These are phyloP conservation scores for Perognathus longimembris DNA, from an alignment of 2,113 vertebrate species.

Conservation along the genomic window DNA sequence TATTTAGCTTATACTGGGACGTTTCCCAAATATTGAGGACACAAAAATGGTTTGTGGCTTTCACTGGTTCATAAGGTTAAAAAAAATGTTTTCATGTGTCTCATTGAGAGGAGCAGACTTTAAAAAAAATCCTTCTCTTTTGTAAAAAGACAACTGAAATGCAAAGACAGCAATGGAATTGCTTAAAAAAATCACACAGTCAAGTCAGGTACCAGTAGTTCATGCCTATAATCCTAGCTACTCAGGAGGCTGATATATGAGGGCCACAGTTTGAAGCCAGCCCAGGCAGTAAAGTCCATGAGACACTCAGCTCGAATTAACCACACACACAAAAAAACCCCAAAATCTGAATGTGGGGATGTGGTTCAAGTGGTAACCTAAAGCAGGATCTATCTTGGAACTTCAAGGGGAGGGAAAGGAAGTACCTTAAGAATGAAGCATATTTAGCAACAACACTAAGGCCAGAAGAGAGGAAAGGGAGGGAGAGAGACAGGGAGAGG, in stretches of 20 bases:
- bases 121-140: neutral
- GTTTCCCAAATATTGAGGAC: conserved; percentile 6
- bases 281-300: too few relatives aligned
- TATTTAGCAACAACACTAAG: fast-evolving
- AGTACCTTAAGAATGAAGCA: neutral
- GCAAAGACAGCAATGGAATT: neutral
- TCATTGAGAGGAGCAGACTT: neutral
- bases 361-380: neutral
- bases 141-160: conserved; percentile 15
- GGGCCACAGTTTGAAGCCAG: too few relatives aligned
- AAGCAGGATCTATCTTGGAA: neutral
- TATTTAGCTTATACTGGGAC: neutral
- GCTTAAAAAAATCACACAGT: neutral
- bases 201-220: neutral
- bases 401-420: too few relatives aligned
- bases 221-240: too few relatives aligned
- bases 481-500: too few relatives aligned
- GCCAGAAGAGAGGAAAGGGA: too few relatives aligned
- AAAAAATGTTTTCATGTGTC: neutral
- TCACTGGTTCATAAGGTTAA: neutral
- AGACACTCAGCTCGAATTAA: too few relatives aligned
- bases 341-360: too few relatives aligned
- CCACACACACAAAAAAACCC: too few relatives aligned
- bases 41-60: conserved; percentile 19
- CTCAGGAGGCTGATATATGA: too few relatives aligned